Percentiles rank a stretch among this genome's conserved stretches.
These are phyloP conservation scores for Lamprologus sp. DNA, from an alignment of 2,113 vertebrate genomes.

Conservation along the genomic window DNA sequence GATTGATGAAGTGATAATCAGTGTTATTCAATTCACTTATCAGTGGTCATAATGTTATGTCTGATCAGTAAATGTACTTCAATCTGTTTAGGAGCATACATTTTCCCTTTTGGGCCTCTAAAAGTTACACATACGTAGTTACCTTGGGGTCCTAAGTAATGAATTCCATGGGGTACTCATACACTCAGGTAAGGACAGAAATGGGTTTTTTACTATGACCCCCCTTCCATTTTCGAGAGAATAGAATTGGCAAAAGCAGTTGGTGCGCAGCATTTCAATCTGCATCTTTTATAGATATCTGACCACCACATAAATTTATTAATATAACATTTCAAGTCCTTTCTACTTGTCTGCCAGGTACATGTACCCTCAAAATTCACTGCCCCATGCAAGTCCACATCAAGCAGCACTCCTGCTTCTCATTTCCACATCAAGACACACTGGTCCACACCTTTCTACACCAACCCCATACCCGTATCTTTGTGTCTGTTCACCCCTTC, in stretches of 20 bases:
- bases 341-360: background rate
- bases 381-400: background rate
- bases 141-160: background rate
- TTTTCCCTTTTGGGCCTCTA: background rate
- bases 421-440: background rate
- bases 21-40: background rate
- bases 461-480: background rate
- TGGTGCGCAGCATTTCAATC: background rate
- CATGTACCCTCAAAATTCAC: background rate
- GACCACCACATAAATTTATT: background rate
- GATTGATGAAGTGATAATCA: background rate
- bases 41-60: background rate
- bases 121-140: background rate
- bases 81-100: background rate
- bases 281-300: background rate
- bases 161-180: background rate
- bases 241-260: background rate
- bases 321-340: background rate
- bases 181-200: background rate
- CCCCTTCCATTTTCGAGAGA: background rate
- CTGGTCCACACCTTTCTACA: background rate
- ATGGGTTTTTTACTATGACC: background rate
- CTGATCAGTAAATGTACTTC: background rate
- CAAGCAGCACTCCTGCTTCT: background rate
- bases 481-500: background rate